Conservation (phyloP, 1,140 invertebrate species). For the Linepithema humile region DNA sequence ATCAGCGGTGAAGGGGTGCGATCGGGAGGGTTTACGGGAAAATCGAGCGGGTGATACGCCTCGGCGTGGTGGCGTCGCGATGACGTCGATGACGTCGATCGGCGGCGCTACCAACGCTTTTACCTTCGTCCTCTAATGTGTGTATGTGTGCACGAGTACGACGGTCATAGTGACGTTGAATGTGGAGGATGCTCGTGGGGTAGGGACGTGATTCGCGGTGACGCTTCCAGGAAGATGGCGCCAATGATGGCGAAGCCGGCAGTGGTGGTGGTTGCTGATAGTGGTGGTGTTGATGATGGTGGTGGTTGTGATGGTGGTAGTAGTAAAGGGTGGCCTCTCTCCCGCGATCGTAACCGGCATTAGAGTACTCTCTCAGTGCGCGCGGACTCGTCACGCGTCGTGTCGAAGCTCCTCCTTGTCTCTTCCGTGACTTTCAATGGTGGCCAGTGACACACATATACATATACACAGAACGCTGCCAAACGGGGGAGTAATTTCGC, state of each 20-base stretch:
- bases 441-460: neutral
- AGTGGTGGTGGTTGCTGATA: constrained; percentile 30
- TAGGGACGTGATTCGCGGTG: constrained; percentile 16
- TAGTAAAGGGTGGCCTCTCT: constrained; percentile 50
- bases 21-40: constrained; percentile 9
- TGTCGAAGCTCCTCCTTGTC: constrained; percentile 60
- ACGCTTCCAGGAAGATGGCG: constrained; percentile 30
- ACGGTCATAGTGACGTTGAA: neutral
- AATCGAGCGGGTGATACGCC: constrained; percentile 62
- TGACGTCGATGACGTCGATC: constrained; percentile 61
- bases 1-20: neutral
- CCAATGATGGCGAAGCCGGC: constrained; percentile 21
- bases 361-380: constrained; percentile 69
- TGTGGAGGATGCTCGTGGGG: neutral
- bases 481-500: constrained; percentile 16
- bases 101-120: constrained; percentile 58
- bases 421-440: neutral
- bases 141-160: neutral
- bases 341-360: neutral
- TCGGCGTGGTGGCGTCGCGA: constrained; percentile 54
- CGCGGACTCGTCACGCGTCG: constrained; percentile 74
- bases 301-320: constrained; percentile 51
- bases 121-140: constrained; percentile 37
- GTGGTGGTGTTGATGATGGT: constrained; percentile 28
- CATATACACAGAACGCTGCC: neutral